Conservation (phyloP, 2,113 vertebrate genomes). For the Vimba vimba region DNA sequence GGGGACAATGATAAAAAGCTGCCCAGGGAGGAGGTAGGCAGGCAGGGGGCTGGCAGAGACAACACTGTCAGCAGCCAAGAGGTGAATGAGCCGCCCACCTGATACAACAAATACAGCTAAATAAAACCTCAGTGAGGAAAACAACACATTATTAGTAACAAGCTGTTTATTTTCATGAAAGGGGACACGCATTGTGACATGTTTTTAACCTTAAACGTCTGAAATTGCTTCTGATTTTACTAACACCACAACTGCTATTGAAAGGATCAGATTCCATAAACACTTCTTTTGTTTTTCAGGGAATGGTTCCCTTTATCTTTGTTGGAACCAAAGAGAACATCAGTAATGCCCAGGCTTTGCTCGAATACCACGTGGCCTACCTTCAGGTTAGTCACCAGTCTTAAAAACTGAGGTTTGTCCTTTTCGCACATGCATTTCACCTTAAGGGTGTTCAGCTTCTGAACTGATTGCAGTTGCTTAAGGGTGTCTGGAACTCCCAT, state of each 20-base stretch:
- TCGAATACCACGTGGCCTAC: slow-evolving; percentile 92
- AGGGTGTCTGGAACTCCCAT: not conserved
- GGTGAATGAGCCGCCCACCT: slow-evolving; percentile 70
- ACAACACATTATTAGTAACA: not conserved
- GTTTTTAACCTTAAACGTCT: not conserved
- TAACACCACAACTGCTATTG: not conserved
- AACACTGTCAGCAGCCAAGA: slow-evolving; percentile 73
- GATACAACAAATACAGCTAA: slow-evolving; percentile 35
- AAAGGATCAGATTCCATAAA: no score
- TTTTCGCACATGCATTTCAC: not conserved
- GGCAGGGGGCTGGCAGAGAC: slow-evolving; percentile 72
- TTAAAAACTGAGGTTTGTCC: not conserved
- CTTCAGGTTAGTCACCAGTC: slow-evolving; percentile 79
- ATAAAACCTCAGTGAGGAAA: slow-evolving; percentile 20
- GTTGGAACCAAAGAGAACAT: slow-evolving; percentile 94
- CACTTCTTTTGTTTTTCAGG: slow-evolving; percentile 70
- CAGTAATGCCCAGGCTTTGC: slow-evolving; percentile 88
- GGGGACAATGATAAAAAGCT: slow-evolving; percentile 92
- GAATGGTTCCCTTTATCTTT: slow-evolving; percentile 92
- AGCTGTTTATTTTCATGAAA: not conserved
- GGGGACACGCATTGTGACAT: not conserved
- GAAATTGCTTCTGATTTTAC: not conserved
- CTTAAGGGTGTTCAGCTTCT: not conserved
- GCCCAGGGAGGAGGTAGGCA: slow-evolving; percentile 85
- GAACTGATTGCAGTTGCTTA: not conserved